Evolutionary conservation across 2,113 vertebrate genomes (phyloP).

Genomic region (Columbina picui): DNA sequence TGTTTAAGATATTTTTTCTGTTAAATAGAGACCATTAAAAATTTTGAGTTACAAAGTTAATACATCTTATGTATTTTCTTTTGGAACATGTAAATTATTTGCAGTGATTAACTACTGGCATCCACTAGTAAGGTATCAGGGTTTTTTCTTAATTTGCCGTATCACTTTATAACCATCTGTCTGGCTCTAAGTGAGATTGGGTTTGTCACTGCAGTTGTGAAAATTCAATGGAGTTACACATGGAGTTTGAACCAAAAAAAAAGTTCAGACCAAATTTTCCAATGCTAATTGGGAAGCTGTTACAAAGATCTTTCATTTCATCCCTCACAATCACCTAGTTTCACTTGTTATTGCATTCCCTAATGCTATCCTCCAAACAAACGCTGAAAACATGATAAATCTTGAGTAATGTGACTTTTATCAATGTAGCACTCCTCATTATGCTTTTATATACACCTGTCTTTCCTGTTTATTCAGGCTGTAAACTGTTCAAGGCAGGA

Average conservation of each 20-base stretch:
- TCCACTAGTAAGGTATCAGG: not conserved
- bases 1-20: not conserved
- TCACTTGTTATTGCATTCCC: not conserved
- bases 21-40: not conserved
- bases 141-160: not conserved
- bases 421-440: not conserved
- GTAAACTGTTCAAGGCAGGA: not conserved
- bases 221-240: not conserved
- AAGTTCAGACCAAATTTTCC: not conserved
- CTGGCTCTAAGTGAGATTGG: not conserved
- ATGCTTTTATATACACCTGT: not conserved
- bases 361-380: not conserved
- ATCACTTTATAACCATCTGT: not conserved
- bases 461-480: not conserved
- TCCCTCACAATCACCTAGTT: not conserved
- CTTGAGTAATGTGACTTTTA: not conserved
- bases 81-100: not conserved
- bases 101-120: not conserved
- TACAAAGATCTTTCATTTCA: not conserved
- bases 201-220: not conserved
- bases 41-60: not conserved
- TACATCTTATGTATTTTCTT: not conserved
- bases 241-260: not conserved
- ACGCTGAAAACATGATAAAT: not conserved
- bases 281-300: not conserved